Base-by-base conservation (phyloP, 2,113 vertebrate species). In the Notothenia coriiceps region DNA sequence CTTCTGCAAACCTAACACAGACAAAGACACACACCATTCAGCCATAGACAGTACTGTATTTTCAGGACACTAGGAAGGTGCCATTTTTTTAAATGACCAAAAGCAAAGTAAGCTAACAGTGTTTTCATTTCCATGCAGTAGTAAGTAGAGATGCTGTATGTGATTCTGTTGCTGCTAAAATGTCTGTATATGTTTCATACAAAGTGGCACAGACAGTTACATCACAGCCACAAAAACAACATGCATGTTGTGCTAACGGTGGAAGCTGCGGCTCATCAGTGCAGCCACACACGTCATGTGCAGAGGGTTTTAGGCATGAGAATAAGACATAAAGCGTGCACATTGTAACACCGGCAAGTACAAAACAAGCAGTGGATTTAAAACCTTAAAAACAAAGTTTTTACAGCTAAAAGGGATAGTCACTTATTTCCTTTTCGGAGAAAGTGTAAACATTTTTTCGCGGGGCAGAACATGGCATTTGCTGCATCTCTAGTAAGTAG, bases 1-100 rank as follows among this genome's bases (percentile, higher is more conserved):
- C 95, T 0, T 97, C 95, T 49, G 91, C 84, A 91, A 98, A 96
- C 73, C 97, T 97, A 43, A 84, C 50, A 84, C 52, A 82, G 4
- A 57, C 44, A 78, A 1, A 66, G 2, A 63, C 18, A 74, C 49
- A 17, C 18, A 71, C 13, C 1, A 51, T 74, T 22, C 2, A 61
- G 18, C 44, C 3, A 14, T 18, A 9, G 2, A 29, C 29, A 29
- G 29, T 29, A 29, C 29, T 29, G 3, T 14, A 15, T n/a, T 12
- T 61, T 56, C 3, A 33, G 40, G 20, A 5, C 12, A 54, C 29
- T 18, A 17, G 5, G 43, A 29, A 14, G 11, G 9, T 6, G 15
- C 43, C 22, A 29, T 33, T 22, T 3, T 20, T 20, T 2, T 2
- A 20, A 10, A 65, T 6, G 1, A n/a, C 25, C 2, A 11, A 18